Conservation (phyloP, 2,797 vertebrate genomes). For the Neosilurus hyrtlii region DNA sequence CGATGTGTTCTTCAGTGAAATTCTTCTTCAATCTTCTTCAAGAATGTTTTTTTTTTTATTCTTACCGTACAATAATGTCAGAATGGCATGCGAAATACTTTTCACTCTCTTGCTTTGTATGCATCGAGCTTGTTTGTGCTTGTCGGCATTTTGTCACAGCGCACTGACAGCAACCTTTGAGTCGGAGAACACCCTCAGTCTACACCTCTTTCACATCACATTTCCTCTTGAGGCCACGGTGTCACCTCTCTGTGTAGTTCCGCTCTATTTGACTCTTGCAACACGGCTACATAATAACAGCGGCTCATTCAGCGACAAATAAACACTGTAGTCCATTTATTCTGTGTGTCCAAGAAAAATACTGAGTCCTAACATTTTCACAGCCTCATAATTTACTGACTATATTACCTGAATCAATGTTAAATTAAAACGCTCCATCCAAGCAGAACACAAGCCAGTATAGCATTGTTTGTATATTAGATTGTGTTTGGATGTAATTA, state of each 20-base stretch:
- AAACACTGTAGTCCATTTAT: constrained; percentile 14
- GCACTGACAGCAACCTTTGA: constrained; percentile 21
- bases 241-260: constrained; percentile 4
- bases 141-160: background rate
- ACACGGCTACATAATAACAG: background rate
- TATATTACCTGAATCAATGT: constrained; percentile 29
- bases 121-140: background rate
- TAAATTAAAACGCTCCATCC: constrained; percentile 35
- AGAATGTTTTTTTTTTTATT: background rate
- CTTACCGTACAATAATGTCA: too few species aligned
- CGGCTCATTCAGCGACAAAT: constrained; percentile 10
- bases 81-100: too few species aligned
- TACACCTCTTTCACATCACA: constrained; percentile 26
- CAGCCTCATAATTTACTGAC: background rate
- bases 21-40: too few species aligned
- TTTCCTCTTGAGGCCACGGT: constrained; percentile 27
- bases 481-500: constrained; percentile 4
- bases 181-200: constrained; percentile 14
- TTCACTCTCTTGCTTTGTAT: too few species aligned
- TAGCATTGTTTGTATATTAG: constrained; percentile 18
- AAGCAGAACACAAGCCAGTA: constrained; percentile 28
- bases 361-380: background rate
- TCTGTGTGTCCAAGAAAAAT: background rate
- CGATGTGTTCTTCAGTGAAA: too few species aligned
- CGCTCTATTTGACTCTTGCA: background rate